phyloP scores from a whole-genome alignment of 2,113 vertebrate species.

The Sinocyclocheilus maitianheensis region DNA sequence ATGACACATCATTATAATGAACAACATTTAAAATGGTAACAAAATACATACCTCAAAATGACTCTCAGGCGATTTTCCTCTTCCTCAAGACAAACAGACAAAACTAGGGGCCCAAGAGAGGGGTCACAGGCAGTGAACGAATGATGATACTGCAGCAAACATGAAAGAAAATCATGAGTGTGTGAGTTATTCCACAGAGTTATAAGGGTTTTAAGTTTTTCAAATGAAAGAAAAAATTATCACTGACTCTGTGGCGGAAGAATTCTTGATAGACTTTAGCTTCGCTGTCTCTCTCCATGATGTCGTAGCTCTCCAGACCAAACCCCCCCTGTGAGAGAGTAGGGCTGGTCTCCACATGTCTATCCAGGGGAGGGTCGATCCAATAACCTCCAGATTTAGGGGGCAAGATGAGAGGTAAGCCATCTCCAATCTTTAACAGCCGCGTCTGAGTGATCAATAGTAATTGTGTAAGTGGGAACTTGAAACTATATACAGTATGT shows the following conservation, averaged over 20 bases:
- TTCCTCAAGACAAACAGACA: constrained; percentile 87
- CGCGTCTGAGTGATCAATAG: constrained; percentile 62
- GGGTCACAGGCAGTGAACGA: constrained; percentile 85
- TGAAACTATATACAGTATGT: not conserved
- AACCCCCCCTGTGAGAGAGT: constrained; percentile 65
- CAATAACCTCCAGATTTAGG: constrained; percentile 87
- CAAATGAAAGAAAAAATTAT: not conserved
- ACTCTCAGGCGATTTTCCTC: constrained; percentile 83
- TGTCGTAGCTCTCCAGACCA: constrained; percentile 74
- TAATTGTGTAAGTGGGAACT: not conserved
- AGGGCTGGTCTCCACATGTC: constrained; percentile 71
- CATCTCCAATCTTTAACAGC: constrained; percentile 78
- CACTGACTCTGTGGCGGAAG: constrained; percentile 82
- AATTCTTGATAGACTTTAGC: constrained; percentile 83
- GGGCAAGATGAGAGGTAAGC: constrained; percentile 82
- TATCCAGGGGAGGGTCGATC: constrained; percentile 81
- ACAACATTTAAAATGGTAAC: not conserved
- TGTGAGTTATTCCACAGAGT: not conserved
- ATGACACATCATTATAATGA: not conserved
- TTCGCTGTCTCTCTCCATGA: constrained; percentile 84
- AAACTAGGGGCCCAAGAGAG: constrained; percentile 79
- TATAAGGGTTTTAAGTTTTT: not conserved
- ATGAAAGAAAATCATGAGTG: constrained; percentile 20
- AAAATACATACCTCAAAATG: constrained; percentile 79
- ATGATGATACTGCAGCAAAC: constrained; percentile 81